Evolutionary conservation across 2,113 vertebrate genomes (phyloP), one percentile per base, ranked within the genome.

Genomic region (Eretmochelys imbricata): DNA sequence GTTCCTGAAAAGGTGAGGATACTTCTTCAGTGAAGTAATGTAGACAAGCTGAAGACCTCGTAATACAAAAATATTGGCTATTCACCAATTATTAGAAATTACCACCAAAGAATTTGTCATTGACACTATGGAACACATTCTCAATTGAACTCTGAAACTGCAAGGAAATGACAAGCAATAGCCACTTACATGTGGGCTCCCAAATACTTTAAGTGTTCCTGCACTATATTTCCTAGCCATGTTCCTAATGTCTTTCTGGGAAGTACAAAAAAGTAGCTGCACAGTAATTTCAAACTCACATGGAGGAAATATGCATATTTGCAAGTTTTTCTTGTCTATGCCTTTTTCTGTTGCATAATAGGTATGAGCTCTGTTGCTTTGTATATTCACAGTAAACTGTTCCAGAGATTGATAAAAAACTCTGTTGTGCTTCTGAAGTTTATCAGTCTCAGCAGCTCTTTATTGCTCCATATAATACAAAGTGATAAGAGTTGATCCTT

Each of bases 401-500:
- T 87, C 88, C 65, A 19, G 51, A 91, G 95, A 89, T 59, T 48
- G 16, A 81, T 81, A 89, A 95, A 93, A 29, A 93, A 75, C 84
- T 79, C 79, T 87, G 1, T 27, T 57, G 1, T 42, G 82, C 88
- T 96, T 93, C 55, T 93, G 81, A 65, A 92, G 92, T 88, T 95
- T 87, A 91, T 90, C 75, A 69, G 9, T 87, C 27, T 88, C 76
- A 76, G 48, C 12, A 89, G 13, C 27, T 91, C 76, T 93, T 89
- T 92, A 22, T 62, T 89, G 48, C 88, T 88, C 76, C 57, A 13
- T 84, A 48, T 6, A 91, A 42, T 87, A 75, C 84, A 96, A 95
- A 93, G 55, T 93, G 85, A 14, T 96, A 94, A 80, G 11, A 88
- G 53, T 65, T 96, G 89, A 93, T 87, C 94, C 93, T 95, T 76